These are phyloP conservation scores for Zosterops hypoxanthus DNA, from an alignment of 2,113 vertebrate genomes.

Conservation along the genomic window DNA sequence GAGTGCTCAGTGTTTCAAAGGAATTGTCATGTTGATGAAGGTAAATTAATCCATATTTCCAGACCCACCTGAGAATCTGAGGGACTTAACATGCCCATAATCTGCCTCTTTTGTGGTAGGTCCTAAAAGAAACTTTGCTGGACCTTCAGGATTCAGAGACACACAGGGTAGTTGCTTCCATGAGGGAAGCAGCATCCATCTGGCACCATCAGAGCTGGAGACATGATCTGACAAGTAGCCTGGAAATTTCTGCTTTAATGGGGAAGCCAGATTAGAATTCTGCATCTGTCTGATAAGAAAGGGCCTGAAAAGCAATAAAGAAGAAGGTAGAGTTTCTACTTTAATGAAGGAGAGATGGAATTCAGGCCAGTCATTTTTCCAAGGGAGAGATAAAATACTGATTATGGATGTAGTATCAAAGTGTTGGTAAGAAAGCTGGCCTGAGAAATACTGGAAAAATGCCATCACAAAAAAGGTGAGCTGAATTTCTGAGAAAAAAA, in stretches of 20 bases:
- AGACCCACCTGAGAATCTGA: background rate
- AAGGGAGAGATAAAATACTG: background rate
- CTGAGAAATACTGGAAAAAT: background rate
- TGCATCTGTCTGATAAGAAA: slow-evolving; percentile 22
- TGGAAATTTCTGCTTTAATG: slow-evolving; percentile 29
- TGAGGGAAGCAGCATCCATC: background rate
- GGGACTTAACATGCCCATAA: background rate
- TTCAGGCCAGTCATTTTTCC: background rate
- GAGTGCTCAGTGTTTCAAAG: background rate
- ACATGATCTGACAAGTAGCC: background rate
- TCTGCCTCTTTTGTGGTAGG: background rate
- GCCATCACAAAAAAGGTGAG: background rate
- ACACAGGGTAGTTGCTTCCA: background rate
- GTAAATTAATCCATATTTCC: slow-evolving; percentile 29
- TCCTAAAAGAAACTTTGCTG: background rate
- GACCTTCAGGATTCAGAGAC: background rate
- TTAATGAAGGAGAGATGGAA: background rate
- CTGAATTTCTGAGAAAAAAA: background rate
- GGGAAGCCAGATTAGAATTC: slow-evolving; percentile 1
- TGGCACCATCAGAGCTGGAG: background rate
- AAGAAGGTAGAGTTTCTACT: background rate
- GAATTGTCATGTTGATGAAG: slow-evolving; percentile 11
- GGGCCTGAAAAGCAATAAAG: background rate
- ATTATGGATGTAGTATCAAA: background rate
- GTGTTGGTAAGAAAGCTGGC: background rate